Evolutionary conservation across 2,113 vertebrate species (phyloP).

Genomic region (Callopanchax toddi): DNA sequence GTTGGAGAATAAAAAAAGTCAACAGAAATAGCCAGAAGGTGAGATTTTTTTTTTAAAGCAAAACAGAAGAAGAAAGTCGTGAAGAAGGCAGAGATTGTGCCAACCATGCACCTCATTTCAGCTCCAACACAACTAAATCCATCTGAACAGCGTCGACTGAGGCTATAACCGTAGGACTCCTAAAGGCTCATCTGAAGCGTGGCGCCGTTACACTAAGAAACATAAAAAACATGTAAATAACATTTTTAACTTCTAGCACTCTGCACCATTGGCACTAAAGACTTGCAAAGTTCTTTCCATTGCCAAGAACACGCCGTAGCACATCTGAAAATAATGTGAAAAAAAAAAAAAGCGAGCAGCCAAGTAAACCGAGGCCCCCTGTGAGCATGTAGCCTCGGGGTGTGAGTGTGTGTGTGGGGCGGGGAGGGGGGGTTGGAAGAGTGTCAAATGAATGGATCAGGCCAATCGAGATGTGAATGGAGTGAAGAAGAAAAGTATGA

Average conservation of each 20-base stretch:
- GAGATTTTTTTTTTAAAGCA: not conserved
- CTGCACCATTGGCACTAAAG: constrained; percentile 37
- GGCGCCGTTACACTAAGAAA: constrained; percentile 19
- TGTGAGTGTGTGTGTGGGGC: not conserved
- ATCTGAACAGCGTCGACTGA: constrained; percentile 28
- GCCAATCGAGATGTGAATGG: constrained; percentile 45
- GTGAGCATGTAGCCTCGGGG: constrained; percentile 43
- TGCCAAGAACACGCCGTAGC: constrained; percentile 51
- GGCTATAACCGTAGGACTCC: constrained; percentile 24
- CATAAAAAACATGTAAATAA: constrained; percentile 25
- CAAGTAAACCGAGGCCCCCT: constrained; percentile 46
- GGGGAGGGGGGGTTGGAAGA: not conserved
- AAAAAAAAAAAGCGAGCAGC: constrained; percentile 35
- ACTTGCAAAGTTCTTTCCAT: constrained; percentile 35
- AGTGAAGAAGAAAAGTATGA: constrained; percentile 36
- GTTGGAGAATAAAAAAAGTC: constrained; percentile 5
- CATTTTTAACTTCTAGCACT: constrained; percentile 19
- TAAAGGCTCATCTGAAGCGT: constrained; percentile 32
- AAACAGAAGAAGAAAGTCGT: constrained; percentile 3
- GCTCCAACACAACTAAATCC: constrained; percentile 31
- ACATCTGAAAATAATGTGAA: constrained; percentile 48
- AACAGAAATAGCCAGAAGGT: not conserved
- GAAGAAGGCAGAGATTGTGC: constrained; percentile 18
- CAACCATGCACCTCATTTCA: constrained; percentile 38
- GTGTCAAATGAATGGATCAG: constrained; percentile 58